These are phyloP conservation scores for Xestia sexstrigata DNA, from an alignment of 2,888 invertebrate species.

Conservation along the genomic window DNA sequence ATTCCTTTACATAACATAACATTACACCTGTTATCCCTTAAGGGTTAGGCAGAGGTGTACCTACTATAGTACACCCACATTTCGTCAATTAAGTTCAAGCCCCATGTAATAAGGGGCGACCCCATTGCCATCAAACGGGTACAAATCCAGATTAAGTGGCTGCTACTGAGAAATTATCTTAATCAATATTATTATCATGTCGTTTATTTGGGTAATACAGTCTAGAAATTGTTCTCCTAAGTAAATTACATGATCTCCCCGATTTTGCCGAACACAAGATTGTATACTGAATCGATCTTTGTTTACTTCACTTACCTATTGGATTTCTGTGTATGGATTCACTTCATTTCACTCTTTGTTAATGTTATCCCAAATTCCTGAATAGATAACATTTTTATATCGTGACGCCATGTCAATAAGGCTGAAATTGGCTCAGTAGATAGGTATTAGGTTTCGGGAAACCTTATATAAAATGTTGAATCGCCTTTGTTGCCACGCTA, in stretches of 20 bases:
- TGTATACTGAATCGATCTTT: slow-evolving; percentile 18
- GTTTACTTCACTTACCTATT: slow-evolving; percentile 6
- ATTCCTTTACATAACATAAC: neutral
- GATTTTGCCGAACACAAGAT: slow-evolving; percentile 8
- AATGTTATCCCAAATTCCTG: slow-evolving; percentile 2
- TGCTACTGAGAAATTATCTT: neutral
- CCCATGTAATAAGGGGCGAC: neutral
- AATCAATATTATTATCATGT: neutral
- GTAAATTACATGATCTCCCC: neutral
- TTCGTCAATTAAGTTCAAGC: neutral
- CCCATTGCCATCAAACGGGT: neutral
- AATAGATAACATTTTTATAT: neutral
- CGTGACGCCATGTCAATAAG: neutral
- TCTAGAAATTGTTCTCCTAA: neutral
- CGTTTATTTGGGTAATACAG: neutral
- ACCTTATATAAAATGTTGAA: slow-evolving; percentile 15
- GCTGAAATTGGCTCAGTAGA: neutral
- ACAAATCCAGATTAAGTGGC: neutral
- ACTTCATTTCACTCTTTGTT: neutral
- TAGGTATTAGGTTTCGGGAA: neutral
- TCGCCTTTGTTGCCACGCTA: neutral
- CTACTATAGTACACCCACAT: neutral
- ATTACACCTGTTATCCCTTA: neutral
- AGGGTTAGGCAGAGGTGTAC: neutral
- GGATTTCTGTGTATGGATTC: neutral